Base-by-base conservation (phyloP, 2,113 vertebrate species). In the Zosterops hypoxanthus region DNA sequence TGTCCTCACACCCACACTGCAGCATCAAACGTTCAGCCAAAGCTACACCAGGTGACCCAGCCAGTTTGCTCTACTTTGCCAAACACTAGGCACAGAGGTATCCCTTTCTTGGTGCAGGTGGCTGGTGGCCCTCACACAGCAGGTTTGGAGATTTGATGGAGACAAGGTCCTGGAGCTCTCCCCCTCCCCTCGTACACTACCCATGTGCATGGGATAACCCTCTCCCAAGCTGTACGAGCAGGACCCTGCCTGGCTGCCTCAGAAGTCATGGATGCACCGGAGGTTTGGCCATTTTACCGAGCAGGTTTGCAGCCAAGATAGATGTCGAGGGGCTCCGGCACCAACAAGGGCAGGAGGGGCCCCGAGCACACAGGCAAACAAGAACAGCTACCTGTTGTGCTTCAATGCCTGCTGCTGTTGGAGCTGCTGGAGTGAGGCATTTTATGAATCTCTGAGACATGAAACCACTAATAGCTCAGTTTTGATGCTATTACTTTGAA, bases 261-360 rank as follows among this genome's bases (percentile, higher is more conserved):
- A 1, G 55, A n/a, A 23, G 21, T 24, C 66, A 46, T 12, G n/a
- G 49, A 39, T 46, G 41, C 44, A 14, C 41, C 5, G 2, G 5
- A 11, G 18, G 20, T 82, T 59, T 24, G 41, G 56, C 50, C 2
- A 0, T 26, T 72, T n/a, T 4, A 5, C 57, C 26, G 75, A 49
- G 65, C 55, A n/a, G 66, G 26, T 70, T 64, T 50, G 60, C 50
- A 75, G 71, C 56, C 41, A 68, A 47, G 49, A 41, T 33, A 47
- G 64, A 11, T 6, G 0, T 25, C 0, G 0, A 65, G 60, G 2
- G 2, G 33, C 64, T 89, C 2, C 0, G 8, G 81, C 52, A 68
- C 11, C 0, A 0, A 4, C 0, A 1, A 36, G 41, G 60, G 53
- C 69, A 71, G 73, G 66, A 85, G 44, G 25, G 66, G 36, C 59